Conservation (phyloP, 2,888 invertebrate species). For the Pandemis cinnamomeana region DNA sequence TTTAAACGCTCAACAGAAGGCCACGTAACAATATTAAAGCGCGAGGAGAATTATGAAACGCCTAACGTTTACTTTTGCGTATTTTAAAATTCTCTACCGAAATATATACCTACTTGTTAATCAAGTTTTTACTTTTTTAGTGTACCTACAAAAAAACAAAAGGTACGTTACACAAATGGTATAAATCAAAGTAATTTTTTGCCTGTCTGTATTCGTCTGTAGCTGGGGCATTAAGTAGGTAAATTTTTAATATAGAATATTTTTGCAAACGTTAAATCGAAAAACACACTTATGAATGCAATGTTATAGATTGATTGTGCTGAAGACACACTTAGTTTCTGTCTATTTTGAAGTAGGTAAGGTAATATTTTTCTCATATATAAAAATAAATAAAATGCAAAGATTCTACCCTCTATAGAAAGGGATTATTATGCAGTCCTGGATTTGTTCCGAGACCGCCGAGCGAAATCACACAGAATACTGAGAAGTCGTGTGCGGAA, state of each 20-base stretch:
- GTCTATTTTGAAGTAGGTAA: background rate
- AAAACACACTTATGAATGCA: too few relatives aligned
- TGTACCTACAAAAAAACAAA: background rate
- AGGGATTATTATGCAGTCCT: conserved; percentile 38
- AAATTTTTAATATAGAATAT: too few relatives aligned
- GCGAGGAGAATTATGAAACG: background rate
- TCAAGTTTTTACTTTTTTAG: too few relatives aligned
- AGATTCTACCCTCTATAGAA: conserved; percentile 18
- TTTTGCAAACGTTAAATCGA: too few relatives aligned
- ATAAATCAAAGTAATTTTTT: too few relatives aligned
- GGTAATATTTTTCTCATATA: background rate
- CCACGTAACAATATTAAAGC: conserved; percentile 2
- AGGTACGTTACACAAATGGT: too few relatives aligned
- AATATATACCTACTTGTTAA: background rate
- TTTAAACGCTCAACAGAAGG: conserved; percentile 8
- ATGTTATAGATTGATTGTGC: too few relatives aligned
- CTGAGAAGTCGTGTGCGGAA: conserved; percentile 32
- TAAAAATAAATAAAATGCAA: conserved; percentile 20
- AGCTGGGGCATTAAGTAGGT: too few relatives aligned
- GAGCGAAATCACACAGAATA: conserved; percentile 40
- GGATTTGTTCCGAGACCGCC: conserved; percentile 34
- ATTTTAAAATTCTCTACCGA: background rate
- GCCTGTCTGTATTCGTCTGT: too few relatives aligned
- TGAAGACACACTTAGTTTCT: background rate
- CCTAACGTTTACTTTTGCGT: background rate